These are phyloP conservation scores for Temnothorax nylanderi DNA, from an alignment of 1,140 invertebrate species.

Conservation along the genomic window DNA sequence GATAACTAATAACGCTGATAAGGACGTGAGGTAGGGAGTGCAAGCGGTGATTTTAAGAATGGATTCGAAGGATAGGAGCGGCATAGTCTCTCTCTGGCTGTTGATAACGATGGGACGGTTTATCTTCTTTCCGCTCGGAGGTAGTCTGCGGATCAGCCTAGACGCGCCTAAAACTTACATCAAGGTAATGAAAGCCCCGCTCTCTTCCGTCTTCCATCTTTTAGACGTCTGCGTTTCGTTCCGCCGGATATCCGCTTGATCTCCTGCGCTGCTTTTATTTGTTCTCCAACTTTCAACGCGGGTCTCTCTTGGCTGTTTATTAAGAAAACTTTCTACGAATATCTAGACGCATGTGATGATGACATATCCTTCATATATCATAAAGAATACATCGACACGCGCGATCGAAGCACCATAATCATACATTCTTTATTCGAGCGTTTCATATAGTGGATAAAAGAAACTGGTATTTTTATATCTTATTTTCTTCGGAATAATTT, in stretches of 20 bases:
- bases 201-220: constrained; percentile 29
- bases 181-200: constrained; percentile 80
- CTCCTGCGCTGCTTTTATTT: constrained; percentile 15
- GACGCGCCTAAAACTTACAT: constrained; percentile 81
- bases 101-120: constrained; percentile 66
- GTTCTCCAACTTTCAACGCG: not conserved
- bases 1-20: constrained; percentile 66
- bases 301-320: not conserved
- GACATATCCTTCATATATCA: not conserved
- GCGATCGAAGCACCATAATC: not conserved
- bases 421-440: not conserved
- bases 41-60: constrained; percentile 19
- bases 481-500: not conserved
- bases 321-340: constrained; percentile 25
- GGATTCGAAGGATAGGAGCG: constrained; percentile 38
- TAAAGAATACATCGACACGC: not conserved
- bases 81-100: constrained; percentile 13
- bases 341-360: not conserved
- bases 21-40: not conserved
- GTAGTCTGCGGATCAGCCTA: constrained; percentile 73
- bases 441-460: not conserved
- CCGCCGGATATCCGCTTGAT: constrained; percentile 45
- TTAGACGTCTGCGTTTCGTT: constrained; percentile 35
- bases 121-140: constrained; percentile 74
- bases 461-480: not conserved